Percentiles rank a stretch among this genome's conserved stretches.
Evolutionary conservation across 2,113 vertebrate species (phyloP).

Genomic region (Coracopsis vasa): DNA sequence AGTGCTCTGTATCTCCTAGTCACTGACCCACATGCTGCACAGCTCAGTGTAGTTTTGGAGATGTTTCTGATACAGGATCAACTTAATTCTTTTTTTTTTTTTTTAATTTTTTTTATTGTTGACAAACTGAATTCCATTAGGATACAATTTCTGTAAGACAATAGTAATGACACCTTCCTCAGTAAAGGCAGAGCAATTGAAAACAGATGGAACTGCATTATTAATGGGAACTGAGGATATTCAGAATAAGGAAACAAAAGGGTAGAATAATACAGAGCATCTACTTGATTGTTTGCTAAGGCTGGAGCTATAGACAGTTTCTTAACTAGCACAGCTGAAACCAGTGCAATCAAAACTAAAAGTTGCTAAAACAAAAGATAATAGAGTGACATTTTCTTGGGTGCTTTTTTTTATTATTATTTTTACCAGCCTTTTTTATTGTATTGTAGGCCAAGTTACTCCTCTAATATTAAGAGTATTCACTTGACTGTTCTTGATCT

Average conservation of each 20-base stretch:
- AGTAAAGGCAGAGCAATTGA: neutral
- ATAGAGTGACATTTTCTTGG: neutral
- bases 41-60: neutral
- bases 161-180: neutral
- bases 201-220: neutral
- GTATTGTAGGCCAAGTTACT: neutral
- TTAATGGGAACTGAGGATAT: neutral
- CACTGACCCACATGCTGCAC: fast-evolving
- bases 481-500: neutral
- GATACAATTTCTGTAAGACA: neutral
- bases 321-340: neutral
- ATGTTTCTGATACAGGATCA: neutral
- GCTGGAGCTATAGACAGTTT: neutral
- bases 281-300: neutral
- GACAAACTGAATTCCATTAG: neutral
- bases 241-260: neutral
- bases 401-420: neutral
- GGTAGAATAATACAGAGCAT: neutral
- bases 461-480: neutral
- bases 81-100: neutral
- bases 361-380: neutral
- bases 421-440: neutral
- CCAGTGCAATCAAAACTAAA: neutral
- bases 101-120: neutral
- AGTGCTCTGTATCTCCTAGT: neutral